Base-by-base conservation (phyloP, 2,888 invertebrate genomes). In the Tetragonisca angustula region DNA sequence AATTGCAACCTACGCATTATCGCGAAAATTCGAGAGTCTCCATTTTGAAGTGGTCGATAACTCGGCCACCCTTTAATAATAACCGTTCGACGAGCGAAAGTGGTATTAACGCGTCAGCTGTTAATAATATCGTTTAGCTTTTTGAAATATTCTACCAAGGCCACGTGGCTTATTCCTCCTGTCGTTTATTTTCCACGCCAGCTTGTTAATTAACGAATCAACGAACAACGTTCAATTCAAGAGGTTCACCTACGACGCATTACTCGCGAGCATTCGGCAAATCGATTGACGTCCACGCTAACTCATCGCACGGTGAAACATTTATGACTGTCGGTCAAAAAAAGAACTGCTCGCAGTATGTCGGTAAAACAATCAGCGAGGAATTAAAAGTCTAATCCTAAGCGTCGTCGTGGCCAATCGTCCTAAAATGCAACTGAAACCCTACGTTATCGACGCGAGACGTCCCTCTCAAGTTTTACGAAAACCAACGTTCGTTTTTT, bases 81-180 rank as follows among this genome's bases (percentile, higher is more conserved):
- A 67, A 67, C 36, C 77, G 54, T 52, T 71, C 67, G 69, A 83
- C 21, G 67, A 79, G 74, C 83, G 83, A 79, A 74, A 80, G 79
- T 61, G 71, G 77, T 56, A 52, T 64, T 19, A 24, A 50, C 24
- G 15, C 11, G 50, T 52, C 56, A 68, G 32, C 27, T 32, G 70
- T 56, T n/a, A 32, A 62, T 69, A 6, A 49, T 4, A 5, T 17
- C 3, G 5, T 19, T 43, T 56, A 56, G 19, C 32, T 78, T 19
- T 24, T 32, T 17, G 4, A 49, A n/a, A 49, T 19, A 27, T 24
- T 61, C 15, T 9, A 21, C 2, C 6, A 43, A 43, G 2, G 0
- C 15, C n/a, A 73, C 27, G 4, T 21, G 9, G 9, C 21, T 21
- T 27, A 2, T 62, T 32, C 9, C 11, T 13, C 5, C 9, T 21